phyloP scores from a whole-genome alignment of 2,797 vertebrate species.

The Silurus lanzhouensis region DNA sequence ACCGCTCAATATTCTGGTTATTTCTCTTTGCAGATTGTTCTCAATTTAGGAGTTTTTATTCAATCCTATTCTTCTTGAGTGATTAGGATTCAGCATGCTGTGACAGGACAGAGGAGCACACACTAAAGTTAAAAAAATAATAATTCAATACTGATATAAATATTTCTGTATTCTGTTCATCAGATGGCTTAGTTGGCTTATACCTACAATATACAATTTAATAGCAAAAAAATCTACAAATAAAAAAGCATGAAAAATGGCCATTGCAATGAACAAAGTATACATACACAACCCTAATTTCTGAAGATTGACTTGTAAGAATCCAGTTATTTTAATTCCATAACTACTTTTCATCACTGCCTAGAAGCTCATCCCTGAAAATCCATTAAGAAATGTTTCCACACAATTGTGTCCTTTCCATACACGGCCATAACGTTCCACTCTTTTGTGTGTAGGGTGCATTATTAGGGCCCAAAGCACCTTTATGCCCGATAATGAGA shows the following conservation, averaged over 20 bases:
- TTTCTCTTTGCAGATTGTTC: background rate
- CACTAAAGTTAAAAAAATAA: background rate
- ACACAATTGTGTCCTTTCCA: background rate
- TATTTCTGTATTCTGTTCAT: background rate
- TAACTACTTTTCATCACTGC: background rate
- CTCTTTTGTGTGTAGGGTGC: background rate
- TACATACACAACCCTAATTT: background rate
- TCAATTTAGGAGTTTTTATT: background rate
- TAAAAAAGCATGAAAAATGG: background rate
- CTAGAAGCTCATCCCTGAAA: background rate
- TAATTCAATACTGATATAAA: background rate
- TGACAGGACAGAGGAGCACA: background rate
- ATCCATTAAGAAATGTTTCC: background rate
- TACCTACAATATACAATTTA: background rate
- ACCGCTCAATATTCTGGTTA: background rate
- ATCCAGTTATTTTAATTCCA: conserved; percentile 2
- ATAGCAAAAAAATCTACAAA: background rate
- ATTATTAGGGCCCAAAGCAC: conserved; percentile 7
- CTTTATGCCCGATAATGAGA: conserved; percentile 32
- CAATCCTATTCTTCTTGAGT: background rate
- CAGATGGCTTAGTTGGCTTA: background rate
- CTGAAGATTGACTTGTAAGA: background rate
- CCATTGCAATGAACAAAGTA: background rate
- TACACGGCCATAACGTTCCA: background rate
- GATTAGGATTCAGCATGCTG: background rate